Percentiles rank a stretch among this genome's conserved stretches.
phyloP scores from a whole-genome alignment of 2,113 vertebrate species.

The Chlorodrepanis virens region DNA sequence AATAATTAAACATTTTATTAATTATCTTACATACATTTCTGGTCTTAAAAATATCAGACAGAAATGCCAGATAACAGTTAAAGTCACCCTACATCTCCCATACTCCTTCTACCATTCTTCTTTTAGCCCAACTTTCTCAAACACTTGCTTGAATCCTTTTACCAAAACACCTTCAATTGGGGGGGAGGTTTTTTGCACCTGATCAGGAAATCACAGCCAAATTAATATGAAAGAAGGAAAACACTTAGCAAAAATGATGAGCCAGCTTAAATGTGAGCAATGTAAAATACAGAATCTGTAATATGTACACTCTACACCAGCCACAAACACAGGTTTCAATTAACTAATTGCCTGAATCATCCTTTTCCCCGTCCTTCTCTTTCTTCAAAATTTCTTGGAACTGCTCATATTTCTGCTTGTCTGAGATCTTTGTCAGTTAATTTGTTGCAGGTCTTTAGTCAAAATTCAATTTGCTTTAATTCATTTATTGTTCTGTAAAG shows the following conservation, averaged over 20 bases:
- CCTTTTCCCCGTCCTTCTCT: rapidly evolving
- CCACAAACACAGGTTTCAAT: background rate
- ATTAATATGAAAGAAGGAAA: background rate
- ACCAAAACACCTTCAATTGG: background rate
- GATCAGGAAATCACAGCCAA: background rate
- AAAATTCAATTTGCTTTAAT: background rate
- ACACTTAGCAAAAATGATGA: background rate
- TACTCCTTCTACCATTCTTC: background rate
- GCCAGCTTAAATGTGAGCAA: background rate
- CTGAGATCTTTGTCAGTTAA: background rate
- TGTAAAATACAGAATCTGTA: background rate
- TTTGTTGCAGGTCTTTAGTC: background rate
- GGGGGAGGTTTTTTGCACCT: background rate
- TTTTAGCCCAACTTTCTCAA: background rate
- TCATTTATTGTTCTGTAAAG: background rate
- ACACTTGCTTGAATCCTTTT: background rate
- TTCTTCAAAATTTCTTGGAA: background rate
- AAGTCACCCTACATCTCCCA: background rate
- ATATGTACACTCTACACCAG: background rate
- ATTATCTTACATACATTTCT: background rate
- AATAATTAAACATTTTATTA: background rate
- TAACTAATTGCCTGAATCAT: background rate
- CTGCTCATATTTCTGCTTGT: background rate
- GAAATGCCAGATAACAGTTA: background rate
- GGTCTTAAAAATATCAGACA: background rate